A percentile compares a stretch with the other conserved stretches of the same genome.
phyloP scores from a whole-genome alignment of 1,140 invertebrate genomes.

The Agraylea sexmaculata region DNA sequence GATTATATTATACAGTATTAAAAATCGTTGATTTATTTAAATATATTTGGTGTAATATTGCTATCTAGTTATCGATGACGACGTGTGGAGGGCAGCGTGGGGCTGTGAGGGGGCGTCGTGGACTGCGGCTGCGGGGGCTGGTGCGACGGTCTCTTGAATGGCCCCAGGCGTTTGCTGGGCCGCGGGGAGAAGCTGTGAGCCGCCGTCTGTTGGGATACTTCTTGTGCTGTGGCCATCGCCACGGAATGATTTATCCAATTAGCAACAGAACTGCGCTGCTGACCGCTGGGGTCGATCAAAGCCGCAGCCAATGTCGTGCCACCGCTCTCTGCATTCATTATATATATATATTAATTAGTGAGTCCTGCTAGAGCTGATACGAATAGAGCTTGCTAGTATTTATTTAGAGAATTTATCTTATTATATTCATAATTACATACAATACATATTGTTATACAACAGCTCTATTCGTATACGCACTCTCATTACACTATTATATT shows the following conservation, averaged over 20 bases:
- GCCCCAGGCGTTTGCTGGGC: slow-evolving; percentile 32
- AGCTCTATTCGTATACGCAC: too few species aligned
- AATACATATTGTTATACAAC: too few species aligned
- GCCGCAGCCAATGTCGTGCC: slow-evolving; percentile 39
- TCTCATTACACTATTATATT: too few species aligned
- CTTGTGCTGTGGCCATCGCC: slow-evolving; percentile 15
- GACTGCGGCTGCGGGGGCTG: slow-evolving; percentile 10
- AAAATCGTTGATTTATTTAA: too few species aligned
- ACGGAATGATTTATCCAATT: slow-evolving; percentile 21
- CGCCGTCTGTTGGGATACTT: slow-evolving; percentile 22
- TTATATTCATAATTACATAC: too few species aligned
- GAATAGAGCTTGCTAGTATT: too few species aligned
- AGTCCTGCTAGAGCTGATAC: too few species aligned
- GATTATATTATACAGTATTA: too few species aligned
- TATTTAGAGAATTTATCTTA: too few species aligned
- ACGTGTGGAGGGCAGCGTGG: slow-evolving; percentile 15
- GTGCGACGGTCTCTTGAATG: slow-evolving; percentile 28
- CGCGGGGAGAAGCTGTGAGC: slow-evolving; percentile 33
- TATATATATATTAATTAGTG: slow-evolving; percentile 20
- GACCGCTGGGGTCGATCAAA: slow-evolving; percentile 29
- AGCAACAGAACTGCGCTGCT: slow-evolving; percentile 16
- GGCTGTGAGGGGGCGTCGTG: slow-evolving; percentile 9
- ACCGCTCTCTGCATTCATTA: slow-evolving; percentile 19
- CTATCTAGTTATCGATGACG: slow-evolving; percentile 15
- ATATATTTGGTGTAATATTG: too few species aligned